Conservation (phyloP, 1,140 invertebrate genomes). For the Halyomorpha halys region DNA sequence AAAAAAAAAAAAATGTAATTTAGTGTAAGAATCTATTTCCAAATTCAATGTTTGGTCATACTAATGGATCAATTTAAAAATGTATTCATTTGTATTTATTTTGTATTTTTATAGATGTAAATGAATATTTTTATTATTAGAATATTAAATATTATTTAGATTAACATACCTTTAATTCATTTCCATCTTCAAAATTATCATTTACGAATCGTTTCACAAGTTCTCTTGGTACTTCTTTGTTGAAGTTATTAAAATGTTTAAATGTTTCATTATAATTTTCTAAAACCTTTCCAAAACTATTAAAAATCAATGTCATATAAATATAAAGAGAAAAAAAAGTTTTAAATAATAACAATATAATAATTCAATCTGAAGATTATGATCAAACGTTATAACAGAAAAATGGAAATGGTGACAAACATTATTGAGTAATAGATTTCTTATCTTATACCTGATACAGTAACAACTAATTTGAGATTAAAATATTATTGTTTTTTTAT, state of each 20-base stretch:
- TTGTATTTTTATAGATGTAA: no score
- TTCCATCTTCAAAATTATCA: conserved; percentile 38
- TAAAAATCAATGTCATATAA: no score
- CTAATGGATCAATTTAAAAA: conserved; percentile 34
- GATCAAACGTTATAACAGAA: no score
- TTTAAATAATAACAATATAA: no score
- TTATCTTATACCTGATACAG: no score
- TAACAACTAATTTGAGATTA: no score
- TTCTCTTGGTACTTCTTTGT: conserved; percentile 30
- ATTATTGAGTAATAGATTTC: no score
- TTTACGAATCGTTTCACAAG: conserved; percentile 39
- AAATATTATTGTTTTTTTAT: no score
- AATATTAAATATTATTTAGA: no score
- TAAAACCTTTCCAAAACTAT: conserved; percentile 12
- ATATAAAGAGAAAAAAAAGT: background rate
- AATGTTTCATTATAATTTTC: conserved; percentile 28
- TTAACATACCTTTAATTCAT: conserved; percentile 31
- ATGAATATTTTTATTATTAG: no score
- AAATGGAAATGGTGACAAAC: no score
- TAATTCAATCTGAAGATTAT: no score
- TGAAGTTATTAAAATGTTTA: conserved; percentile 8
- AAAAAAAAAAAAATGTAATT: conserved; percentile 33
- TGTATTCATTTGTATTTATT: background rate
- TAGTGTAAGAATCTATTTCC: background rate
- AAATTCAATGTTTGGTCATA: conserved; percentile 48